These are phyloP conservation scores for Fragum whitleyi DNA, from an alignment of 2,888 invertebrate species.

Conservation along the genomic window DNA sequence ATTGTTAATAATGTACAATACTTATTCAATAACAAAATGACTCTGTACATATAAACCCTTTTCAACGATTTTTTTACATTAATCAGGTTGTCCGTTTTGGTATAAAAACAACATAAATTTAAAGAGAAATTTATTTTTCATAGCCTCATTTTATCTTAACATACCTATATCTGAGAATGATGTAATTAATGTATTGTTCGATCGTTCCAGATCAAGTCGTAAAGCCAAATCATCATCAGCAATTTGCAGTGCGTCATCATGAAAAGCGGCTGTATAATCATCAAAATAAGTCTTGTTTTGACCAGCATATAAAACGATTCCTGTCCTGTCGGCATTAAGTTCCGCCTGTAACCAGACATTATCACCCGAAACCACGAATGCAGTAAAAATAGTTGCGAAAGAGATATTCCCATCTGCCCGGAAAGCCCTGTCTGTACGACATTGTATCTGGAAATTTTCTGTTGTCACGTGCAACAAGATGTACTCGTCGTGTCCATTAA, in stretches of 20 bases:
- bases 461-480: conserved; percentile 20
- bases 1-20: too few relatives aligned
- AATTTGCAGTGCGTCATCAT: conserved; percentile 14
- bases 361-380: conserved; percentile 40
- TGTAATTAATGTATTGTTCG: neutral
- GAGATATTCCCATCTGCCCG: conserved; percentile 29
- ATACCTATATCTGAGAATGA: conserved; percentile 19
- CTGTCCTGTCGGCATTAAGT: conserved; percentile 40
- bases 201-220: neutral
- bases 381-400: conserved; percentile 55
- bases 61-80: too few relatives aligned
- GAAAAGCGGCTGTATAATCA: conserved; percentile 36
- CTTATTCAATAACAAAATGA: too few relatives aligned
- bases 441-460: conserved; percentile 47
- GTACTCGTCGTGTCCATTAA: conserved; percentile 62
- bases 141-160: too few relatives aligned
- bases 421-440: conserved; percentile 45
- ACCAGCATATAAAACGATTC: conserved; percentile 41
- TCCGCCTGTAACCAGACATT: conserved; percentile 54
- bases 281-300: neutral
- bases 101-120: too few relatives aligned
- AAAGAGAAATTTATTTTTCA: too few relatives aligned
- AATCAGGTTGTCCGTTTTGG: too few relatives aligned
- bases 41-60: too few relatives aligned
- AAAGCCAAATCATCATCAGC: neutral